phyloP scores from a whole-genome alignment of 2,888 invertebrate species.

The Drosophila phalerata region DNA sequence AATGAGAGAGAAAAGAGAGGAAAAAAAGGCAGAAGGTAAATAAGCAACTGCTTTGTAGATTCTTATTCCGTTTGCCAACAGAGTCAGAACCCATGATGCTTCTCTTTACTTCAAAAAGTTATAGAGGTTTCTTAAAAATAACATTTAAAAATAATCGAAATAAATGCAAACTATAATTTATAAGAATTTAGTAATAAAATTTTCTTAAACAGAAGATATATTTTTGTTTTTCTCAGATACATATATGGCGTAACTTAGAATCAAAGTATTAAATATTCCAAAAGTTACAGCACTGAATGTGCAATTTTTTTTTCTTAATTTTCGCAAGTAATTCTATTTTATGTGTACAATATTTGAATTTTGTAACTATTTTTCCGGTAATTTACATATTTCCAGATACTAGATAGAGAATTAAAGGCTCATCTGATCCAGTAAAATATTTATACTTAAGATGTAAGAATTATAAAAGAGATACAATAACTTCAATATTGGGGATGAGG shows the following conservation, averaged over 20 bases:
- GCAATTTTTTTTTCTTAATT: too few relatives aligned
- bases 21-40: slow-evolving; percentile 13
- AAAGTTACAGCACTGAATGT: too few relatives aligned
- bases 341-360: not conserved
- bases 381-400: too few relatives aligned
- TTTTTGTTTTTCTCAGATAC: not conserved
- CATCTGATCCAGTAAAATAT: not conserved
- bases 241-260: not conserved
- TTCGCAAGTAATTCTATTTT: not conserved
- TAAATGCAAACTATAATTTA: not conserved
- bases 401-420: too few relatives aligned
- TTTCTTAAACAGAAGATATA: not conserved
- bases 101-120: not conserved
- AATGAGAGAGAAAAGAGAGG: slow-evolving; percentile 28
- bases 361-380: too few relatives aligned
- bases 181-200: not conserved
- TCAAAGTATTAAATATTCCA: too few relatives aligned
- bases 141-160: not conserved
- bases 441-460: not conserved
- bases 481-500: not conserved
- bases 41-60: slow-evolving; percentile 12
- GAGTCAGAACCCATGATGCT: not conserved
- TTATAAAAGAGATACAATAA: not conserved
- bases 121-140: too few relatives aligned
- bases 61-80: slow-evolving; percentile 1